phyloP scores from a whole-genome alignment of 2,113 vertebrate genomes.

The Burhinus oedicnemus region DNA sequence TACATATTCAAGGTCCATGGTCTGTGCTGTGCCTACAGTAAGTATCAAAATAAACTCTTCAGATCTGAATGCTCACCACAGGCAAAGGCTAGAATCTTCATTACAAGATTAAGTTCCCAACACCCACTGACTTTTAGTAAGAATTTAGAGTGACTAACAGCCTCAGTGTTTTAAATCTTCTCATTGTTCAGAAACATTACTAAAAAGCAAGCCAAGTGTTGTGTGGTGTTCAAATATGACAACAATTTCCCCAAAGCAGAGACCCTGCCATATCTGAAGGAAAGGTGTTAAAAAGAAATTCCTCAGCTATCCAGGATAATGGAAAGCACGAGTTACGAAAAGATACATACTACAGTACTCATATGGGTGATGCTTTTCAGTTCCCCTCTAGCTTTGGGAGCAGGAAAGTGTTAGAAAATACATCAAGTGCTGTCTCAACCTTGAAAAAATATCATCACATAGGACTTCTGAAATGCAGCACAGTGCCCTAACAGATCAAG shows the following conservation, averaged over 20 bases:
- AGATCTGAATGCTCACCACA: background rate
- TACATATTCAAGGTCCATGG: background rate
- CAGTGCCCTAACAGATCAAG: background rate
- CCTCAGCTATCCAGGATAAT: background rate
- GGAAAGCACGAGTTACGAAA: background rate
- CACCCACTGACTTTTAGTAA: background rate
- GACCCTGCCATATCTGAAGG: background rate
- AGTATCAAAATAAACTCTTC: background rate
- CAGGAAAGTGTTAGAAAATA: background rate
- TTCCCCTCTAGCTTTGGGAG: background rate
- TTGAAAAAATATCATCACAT: background rate
- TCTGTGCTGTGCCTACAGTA: background rate
- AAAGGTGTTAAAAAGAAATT: background rate
- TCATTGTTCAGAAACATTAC: background rate
- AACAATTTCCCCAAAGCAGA: background rate
- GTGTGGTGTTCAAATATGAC: background rate
- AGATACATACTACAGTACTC: background rate
- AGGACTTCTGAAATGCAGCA: background rate
- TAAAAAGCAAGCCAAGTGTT: background rate
- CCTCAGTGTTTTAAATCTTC: background rate
- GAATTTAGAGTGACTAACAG: background rate
- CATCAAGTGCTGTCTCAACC: background rate
- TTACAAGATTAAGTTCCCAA: background rate
- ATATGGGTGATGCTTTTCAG: background rate
- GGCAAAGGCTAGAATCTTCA: background rate